Base-by-base conservation (phyloP, 2,888 invertebrate species). In the Volucella inanis region DNA sequence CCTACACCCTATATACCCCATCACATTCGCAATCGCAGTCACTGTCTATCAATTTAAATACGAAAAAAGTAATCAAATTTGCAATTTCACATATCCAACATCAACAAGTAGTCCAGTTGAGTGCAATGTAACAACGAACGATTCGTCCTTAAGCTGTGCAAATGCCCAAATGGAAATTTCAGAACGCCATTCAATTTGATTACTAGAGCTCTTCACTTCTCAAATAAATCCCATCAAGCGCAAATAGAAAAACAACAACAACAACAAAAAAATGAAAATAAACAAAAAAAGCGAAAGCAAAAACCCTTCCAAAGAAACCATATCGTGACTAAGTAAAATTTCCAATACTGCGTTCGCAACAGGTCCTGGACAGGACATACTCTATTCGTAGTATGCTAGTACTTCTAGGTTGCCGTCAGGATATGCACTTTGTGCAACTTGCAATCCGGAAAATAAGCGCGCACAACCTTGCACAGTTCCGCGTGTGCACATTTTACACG, bases 331-430 rank as follows among this genome's bases (percentile, higher is more conserved):
- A 79, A 18, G 83, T 57, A 64, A 75, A 79, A 87, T 87, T 82
- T 87, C 70, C 83, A 80, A 85, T 80, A 85, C 55, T 80, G 85
- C 85, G 85, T 85, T 72, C 49, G 85, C 85, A 85, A 85, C 85
- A 85, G 76, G 85, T 85, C 76, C 68, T 18, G 50, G 52, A 45
- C 72, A 65, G 68, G 57, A 70, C 74, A 38, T 49, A 57, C 55
- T 50, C 68, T 68, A 75, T 41, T 31, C 31, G 31, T 31, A 31
- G 31, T n/a, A n/a, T n/a, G 6, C 31, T 31, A 31, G 31, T 31
- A 31, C 31, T 6, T 31, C 31, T 31, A 31, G 31, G 6, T 6
- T 31, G 61, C 62, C 77, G 65, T 43, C 71, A 78, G 79, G 71
- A 76, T 76, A 80, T 85, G 85, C 85, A 85, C 64, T 85, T 80